These are phyloP conservation scores for Prorops nasuta DNA, from an alignment of 1,140 invertebrate species.

Conservation along the genomic window DNA sequence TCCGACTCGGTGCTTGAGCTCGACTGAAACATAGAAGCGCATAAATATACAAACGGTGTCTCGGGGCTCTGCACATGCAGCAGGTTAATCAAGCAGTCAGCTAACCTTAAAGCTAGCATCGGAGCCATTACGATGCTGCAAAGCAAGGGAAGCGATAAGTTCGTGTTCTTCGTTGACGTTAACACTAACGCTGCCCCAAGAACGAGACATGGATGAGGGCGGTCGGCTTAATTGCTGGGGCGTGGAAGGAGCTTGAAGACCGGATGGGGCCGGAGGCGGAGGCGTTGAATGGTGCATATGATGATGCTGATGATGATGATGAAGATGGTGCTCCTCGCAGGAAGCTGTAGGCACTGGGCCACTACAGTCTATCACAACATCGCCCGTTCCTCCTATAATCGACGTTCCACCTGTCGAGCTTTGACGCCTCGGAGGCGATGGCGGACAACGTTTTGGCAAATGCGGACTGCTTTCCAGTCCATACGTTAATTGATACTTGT, in stretches of 20 bases:
- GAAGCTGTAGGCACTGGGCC: constrained; percentile 51
- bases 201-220: constrained; percentile 58
- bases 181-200: constrained; percentile 58
- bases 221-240: constrained; percentile 51
- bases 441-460: constrained; percentile 62
- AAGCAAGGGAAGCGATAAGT: constrained; percentile 63
- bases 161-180: constrained; percentile 61
- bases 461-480: constrained; percentile 52
- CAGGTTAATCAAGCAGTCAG: no score
- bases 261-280: constrained; percentile 22
- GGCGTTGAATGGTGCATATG: constrained; percentile 32
- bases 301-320: constrained; percentile 42
- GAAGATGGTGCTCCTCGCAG: constrained; percentile 47
- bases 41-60: constrained; percentile 7
- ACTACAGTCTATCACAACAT: constrained; percentile 56
- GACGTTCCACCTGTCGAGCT: constrained; percentile 48
- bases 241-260: constrained; percentile 42
- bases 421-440: constrained; percentile 81
- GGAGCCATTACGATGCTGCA: constrained; percentile 74
- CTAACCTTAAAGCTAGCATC: constrained; percentile 86
- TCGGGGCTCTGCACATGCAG: no score
- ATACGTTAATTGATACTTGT: constrained; percentile 54
- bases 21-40: constrained; percentile 65
- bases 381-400: constrained; percentile 28
- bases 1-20: constrained; percentile 95